phyloP scores from a whole-genome alignment of 2,113 vertebrate species.

The Phaethon lepturus region DNA sequence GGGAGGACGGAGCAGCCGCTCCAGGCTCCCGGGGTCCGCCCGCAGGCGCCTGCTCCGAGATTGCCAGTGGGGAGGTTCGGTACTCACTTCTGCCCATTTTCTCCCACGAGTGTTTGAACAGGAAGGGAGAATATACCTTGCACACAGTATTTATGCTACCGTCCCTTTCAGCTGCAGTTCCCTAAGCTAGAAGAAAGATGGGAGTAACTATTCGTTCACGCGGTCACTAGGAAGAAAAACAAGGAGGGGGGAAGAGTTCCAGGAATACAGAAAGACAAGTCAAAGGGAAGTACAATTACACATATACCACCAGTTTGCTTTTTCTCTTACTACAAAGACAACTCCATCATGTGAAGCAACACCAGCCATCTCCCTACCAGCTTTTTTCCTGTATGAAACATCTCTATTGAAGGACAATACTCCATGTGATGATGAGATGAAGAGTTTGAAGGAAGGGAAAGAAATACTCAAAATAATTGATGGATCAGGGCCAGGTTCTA shows the following conservation, averaged over 20 bases:
- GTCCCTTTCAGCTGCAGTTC: not conserved
- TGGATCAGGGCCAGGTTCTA: not conserved
- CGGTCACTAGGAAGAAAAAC: conserved; percentile 27
- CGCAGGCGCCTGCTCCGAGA: not conserved
- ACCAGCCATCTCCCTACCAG: not conserved
- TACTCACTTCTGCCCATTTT: not conserved
- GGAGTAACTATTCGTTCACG: not conserved
- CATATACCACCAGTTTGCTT: not conserved
- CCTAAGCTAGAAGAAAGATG: conserved; percentile 4
- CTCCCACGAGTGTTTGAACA: not conserved
- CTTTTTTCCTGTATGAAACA: not conserved
- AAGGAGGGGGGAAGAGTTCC: not conserved
- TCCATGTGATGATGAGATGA: not conserved
- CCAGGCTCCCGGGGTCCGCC: not conserved
- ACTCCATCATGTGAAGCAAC: not conserved
- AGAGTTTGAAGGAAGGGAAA: not conserved
- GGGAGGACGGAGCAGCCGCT: no score
- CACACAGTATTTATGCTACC: not conserved
- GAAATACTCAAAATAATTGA: not conserved
- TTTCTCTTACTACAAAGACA: not conserved
- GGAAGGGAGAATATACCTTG: not conserved
- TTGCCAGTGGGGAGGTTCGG: rapidly evolving
- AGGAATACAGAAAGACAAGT: not conserved
- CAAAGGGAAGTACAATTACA: not conserved
- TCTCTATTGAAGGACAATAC: not conserved